Evolutionary conservation across 2,113 vertebrate genomes (phyloP), one percentile per base, ranked within the genome.

Genomic region (Saimiri boliviensis): DNA sequence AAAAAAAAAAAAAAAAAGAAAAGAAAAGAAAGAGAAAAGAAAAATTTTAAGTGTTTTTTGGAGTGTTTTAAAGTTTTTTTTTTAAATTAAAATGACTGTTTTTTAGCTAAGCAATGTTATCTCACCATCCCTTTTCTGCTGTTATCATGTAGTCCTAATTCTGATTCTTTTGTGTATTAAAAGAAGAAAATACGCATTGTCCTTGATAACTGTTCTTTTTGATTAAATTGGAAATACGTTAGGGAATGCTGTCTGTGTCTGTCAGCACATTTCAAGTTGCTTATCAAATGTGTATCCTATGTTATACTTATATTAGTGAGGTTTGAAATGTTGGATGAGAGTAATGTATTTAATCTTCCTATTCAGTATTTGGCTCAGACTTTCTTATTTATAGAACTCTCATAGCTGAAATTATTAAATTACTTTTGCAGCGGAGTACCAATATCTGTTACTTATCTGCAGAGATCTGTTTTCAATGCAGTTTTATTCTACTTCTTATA

Each of bases 171-270:
- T 76, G 8, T 45, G 8, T 60, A 89, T 91, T 58, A 85, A 58
- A 85, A 35, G 58, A 20, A 89, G 52, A 86, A 89, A 73, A 63
- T 89, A 93, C 10, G 3, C 23, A 89, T 52, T 17, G 2, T 85
- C 63, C 6, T 90, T 80, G 84, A 47, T 68, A 86, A 19, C 13
- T 58, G 17, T 74, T 86, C 30, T 86, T 88, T 86, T 94, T 92
- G 56, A 30, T 89, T 96, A 77, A 74, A 89, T 42, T 81, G 89
- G 54, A 95, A 76, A 42, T 93, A 86, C 77, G 74, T 95, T 93
- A 89, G 84, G 74, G 89, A 93, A 86, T 54, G 9, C 27, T 71
- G 0, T 87, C 3, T 95, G 49, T 81, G 27, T 87, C 19, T 66
- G 10, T 91, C 54, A 80, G 19, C 32, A 77, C 23, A 83, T 95